Evolutionary conservation across 2,797 vertebrate species (phyloP).

Genomic region (Bradypus variegatus): DNA sequence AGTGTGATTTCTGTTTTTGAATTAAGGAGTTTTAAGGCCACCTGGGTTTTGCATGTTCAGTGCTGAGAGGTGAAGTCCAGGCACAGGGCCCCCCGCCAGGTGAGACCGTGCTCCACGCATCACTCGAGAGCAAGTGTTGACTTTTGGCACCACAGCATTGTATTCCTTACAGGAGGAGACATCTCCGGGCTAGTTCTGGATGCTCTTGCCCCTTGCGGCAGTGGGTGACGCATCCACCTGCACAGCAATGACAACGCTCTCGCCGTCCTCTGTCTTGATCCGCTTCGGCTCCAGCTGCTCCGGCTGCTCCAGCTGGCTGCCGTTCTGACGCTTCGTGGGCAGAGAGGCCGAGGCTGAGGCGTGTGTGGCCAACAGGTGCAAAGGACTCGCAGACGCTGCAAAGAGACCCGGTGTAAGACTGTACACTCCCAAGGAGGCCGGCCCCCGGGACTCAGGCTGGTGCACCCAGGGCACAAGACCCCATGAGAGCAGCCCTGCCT

Average conservation of each 20-base stretch:
- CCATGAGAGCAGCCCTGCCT: too few relatives aligned
- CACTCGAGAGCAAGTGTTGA: slow-evolving; percentile 69
- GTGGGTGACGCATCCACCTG: slow-evolving; percentile 76
- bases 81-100: slow-evolving; percentile 72
- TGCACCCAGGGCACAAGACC: too few relatives aligned
- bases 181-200: slow-evolving; percentile 79
- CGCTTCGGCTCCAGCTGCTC: slow-evolving; percentile 88
- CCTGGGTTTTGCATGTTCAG: slow-evolving; percentile 78
- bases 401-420: slow-evolving; percentile 30
- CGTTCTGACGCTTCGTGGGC: slow-evolving; percentile 92
- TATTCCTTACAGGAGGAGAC: slow-evolving; percentile 41
- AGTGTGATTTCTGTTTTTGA: slow-evolving; percentile 68
- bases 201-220: slow-evolving; percentile 76
- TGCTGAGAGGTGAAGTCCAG: slow-evolving; percentile 80
- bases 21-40: slow-evolving; percentile 83
- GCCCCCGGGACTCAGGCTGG: too few relatives aligned
- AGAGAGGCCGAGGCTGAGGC: slow-evolving; percentile 93
- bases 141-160: slow-evolving; percentile 90
- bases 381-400: slow-evolving; percentile 85
- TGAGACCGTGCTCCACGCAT: slow-evolving; percentile 68
- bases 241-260: slow-evolving; percentile 75
- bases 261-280: slow-evolving; percentile 79
- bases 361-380: slow-evolving; percentile 94
- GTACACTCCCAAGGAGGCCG: neutral
- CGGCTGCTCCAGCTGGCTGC: slow-evolving; percentile 81